Base-by-base conservation (phyloP, 92 coral and sea anemone species). In the Zoanthus gigantus region DNA sequence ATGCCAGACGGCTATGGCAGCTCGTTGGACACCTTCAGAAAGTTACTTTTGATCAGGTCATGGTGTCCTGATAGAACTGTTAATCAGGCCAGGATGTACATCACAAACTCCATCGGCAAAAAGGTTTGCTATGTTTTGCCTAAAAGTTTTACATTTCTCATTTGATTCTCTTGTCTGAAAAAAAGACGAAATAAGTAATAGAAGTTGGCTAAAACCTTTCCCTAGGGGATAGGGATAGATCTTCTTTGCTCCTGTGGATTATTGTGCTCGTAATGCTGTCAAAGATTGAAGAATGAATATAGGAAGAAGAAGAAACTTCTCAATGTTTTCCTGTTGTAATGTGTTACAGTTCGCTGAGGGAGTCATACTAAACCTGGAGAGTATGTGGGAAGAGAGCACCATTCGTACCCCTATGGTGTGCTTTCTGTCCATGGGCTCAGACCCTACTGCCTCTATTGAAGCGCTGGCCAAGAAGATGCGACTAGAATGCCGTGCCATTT, bases 61-160 rank as follows among this genome's bases (percentile, higher is more conserved):
- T 97, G 99, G 99, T 97, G 98, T 72, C 99, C 99, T 37, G 99
- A 97, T 82, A 90, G 99, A 81, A 97, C 99, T 17, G 87, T 95
- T 60, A 89, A 94, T 83, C 98, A 97, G 81, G 99, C 99, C 12
- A 92, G 99, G 82, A 92, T 97, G 9, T 97, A 97, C 76, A 97
- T 97, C 90, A 92, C 95, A 4, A 96, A 97, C 58, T 88, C 99
- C 79, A 97, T 97, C 71, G 99, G 99, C 8, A 90, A 93, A 86
- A 75, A 71, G 97, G 99, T 96, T 42, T 2, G 88, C 82, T 8
- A 32, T 56, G 3, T 23, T 10, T 28, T 32, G 45, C 30, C 31
- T 29, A 37, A 37, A 37, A 37, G 42, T 37, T 37, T 37, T 37
- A 37, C 2, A 37, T 37, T 37, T 37, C 2, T 37, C 4, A 37